A percentile compares a stretch with the other conserved stretches of the same genome.
Evolutionary conservation across 2,113 vertebrate species (phyloP).

Genomic region (Anarhynchus alexandrinus): DNA sequence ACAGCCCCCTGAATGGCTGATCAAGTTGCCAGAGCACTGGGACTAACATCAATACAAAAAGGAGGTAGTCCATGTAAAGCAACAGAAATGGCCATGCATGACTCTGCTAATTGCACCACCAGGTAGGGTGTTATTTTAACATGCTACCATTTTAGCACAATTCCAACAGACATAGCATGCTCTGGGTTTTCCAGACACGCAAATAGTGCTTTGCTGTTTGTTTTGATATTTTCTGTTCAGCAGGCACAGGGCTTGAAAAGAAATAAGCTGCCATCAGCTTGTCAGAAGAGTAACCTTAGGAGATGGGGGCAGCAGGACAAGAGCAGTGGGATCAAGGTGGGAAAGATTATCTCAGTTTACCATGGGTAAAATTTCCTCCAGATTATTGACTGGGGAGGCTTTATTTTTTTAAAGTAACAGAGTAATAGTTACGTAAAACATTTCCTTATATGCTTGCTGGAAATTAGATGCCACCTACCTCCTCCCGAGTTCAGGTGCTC

Average conservation of each 20-base stretch:
- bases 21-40: not conserved
- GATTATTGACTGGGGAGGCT: not conserved
- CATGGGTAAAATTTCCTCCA: not conserved
- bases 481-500: not conserved
- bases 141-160: not conserved
- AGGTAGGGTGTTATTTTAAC: not conserved
- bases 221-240: not conserved
- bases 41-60: not conserved
- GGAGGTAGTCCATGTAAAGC: not conserved
- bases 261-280: not conserved
- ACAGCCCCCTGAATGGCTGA: not conserved
- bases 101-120: not conserved
- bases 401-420: not conserved
- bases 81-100: not conserved
- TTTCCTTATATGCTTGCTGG: not conserved
- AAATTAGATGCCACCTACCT: not conserved
- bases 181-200: not conserved
- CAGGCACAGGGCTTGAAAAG: not conserved
- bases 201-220: not conserved
- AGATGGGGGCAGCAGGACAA: not conserved
- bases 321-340: not conserved
- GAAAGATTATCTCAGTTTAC: not conserved
- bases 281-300: not conserved
- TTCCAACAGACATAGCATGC: not conserved
- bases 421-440: not conserved